Evolutionary conservation across 1,140 invertebrate genomes (phyloP).

Genomic region (Caerostris extrusa): DNA sequence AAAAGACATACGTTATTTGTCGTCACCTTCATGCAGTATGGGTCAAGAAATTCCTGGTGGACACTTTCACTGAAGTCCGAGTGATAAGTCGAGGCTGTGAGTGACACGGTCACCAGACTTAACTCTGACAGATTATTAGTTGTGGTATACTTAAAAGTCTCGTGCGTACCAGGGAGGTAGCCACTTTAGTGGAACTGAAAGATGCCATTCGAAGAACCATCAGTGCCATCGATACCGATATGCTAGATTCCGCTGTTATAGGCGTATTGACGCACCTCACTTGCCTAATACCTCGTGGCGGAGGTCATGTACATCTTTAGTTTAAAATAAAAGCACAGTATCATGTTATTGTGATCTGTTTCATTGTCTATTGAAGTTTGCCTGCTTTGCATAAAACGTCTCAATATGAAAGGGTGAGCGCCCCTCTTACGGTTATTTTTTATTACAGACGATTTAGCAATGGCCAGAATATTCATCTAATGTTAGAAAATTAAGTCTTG

Average conservation of each 20-base stretch:
- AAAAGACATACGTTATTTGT: too few relatives aligned
- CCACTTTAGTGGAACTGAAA: conserved; percentile 5
- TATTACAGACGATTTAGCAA: too few relatives aligned
- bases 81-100: background rate
- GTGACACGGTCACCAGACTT: background rate
- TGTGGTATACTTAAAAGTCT: conserved; percentile 11
- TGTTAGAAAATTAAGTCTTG: too few relatives aligned
- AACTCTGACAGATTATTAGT: background rate
- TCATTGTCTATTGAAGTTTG: background rate
- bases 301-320: background rate
- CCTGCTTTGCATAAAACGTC: background rate
- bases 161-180: background rate
- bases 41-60: background rate
- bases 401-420: background rate
- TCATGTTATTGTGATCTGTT: too few relatives aligned
- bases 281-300: background rate
- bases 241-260: background rate
- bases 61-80: background rate
- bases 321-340: background rate
- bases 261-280: background rate
- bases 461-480: too few relatives aligned
- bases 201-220: background rate
- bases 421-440: background rate
- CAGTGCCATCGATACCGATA: background rate
- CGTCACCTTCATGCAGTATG: conserved; percentile 15